Percentiles rank a stretch among this genome's conserved stretches.
Evolutionary conservation across 2,113 vertebrate species (phyloP).

Genomic region (Lynx canadensis): DNA sequence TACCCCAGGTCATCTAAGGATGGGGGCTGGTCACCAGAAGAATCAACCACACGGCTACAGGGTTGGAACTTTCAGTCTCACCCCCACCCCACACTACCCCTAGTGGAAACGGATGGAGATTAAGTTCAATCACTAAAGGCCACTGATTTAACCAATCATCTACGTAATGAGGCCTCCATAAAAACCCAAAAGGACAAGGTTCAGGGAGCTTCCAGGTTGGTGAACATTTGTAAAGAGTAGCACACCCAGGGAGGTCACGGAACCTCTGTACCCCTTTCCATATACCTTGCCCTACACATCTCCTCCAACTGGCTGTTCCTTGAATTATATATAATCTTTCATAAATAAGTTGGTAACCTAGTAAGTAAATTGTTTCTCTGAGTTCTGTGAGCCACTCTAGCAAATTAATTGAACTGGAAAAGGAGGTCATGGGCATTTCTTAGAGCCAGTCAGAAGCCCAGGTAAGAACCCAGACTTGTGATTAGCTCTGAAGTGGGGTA

Average conservation of each 20-base stretch:
- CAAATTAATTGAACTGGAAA: background rate
- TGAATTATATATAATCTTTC: background rate
- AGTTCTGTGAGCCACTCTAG: background rate
- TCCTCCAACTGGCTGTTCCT: background rate
- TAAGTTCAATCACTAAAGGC: background rate
- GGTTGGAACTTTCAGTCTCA: background rate
- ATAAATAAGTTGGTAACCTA: background rate
- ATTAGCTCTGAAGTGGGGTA: background rate
- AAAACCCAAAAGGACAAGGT: background rate
- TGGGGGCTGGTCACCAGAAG: background rate
- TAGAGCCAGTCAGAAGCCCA: background rate
- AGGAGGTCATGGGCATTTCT: background rate
- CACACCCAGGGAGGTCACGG: background rate
- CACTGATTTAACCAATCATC: background rate
- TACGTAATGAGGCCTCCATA: background rate
- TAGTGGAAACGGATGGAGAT: background rate
- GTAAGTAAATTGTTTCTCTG: background rate
- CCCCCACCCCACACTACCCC: too few species aligned
- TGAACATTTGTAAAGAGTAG: background rate
- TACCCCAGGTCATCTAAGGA: background rate
- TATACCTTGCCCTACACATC: background rate
- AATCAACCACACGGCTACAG: background rate
- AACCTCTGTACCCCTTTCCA: background rate
- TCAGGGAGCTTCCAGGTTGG: background rate
- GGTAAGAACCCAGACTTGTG: background rate